Evolutionary conservation across 1,140 invertebrate species (phyloP).

Genomic region (Apis mellifera): DNA sequence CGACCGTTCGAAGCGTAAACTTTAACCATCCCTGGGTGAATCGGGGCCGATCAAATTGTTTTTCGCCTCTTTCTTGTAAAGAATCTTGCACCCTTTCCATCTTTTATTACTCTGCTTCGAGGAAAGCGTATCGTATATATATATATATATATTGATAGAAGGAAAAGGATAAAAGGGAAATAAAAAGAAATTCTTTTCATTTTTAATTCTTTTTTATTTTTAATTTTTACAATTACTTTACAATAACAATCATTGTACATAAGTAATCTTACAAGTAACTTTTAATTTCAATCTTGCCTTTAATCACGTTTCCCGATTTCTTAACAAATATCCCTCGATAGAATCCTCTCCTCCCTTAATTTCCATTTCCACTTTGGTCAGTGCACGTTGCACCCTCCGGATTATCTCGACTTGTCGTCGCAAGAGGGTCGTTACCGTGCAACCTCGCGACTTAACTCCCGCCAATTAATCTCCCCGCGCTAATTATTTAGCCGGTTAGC

Average conservation of each 20-base stretch:
- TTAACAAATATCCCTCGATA: too few species aligned
- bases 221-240: too few species aligned
- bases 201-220: too few species aligned
- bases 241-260: too few species aligned
- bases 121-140: too few species aligned
- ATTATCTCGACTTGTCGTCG: background rate
- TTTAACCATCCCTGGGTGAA: slow-evolving; percentile 53
- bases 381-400: background rate
- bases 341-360: background rate
- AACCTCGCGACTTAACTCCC: slow-evolving; percentile 63
- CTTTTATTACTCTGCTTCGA: slow-evolving; percentile 15
- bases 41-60: slow-evolving; percentile 63
- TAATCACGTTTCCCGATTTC: too few species aligned
- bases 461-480: slow-evolving; percentile 74
- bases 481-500: slow-evolving; percentile 77
- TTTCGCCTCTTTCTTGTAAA: slow-evolving; percentile 8
- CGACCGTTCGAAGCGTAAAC: slow-evolving; percentile 57
- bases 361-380: slow-evolving; percentile 1
- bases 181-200: too few species aligned
- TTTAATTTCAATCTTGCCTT: too few species aligned
- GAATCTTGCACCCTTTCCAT: background rate
- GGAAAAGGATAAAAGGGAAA: too few species aligned
- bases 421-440: slow-evolving; percentile 53
- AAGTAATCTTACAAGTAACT: too few species aligned
- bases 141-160: too few species aligned